Evolutionary conservation across 2,113 vertebrate species (phyloP), one percentile per base, ranked within the genome.

Genomic region (Odocoileus virginianus): DNA sequence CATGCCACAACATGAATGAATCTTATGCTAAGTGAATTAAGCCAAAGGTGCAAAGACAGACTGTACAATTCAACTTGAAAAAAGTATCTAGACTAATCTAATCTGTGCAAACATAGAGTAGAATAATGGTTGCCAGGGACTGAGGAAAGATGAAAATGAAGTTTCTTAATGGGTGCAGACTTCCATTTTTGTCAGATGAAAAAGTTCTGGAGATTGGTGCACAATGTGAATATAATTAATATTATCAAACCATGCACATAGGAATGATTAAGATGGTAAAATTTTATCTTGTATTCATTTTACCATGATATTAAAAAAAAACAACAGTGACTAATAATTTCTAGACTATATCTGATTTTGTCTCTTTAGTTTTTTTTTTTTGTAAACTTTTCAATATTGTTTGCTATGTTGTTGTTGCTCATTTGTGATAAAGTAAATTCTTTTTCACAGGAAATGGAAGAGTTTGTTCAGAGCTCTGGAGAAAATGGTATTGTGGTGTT

Each of bases 391-490:
- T 45, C 60, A 47, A 79, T 13, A 91, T 17, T 30, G 14, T 2
- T 7, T 5, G 7, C 40, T 87, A 50, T 67, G 82, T 14, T 93
- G 9, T 28, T 93, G 9, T 33, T 79, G 12, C 3, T 54, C 25
- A 45, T 57, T 83, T 45, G 12, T 94, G 7, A 88, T 64, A 40
- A 36, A 87, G 13, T 8, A 52, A 47, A 40, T 87, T 17, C 64
- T 95, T 94, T 83, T 96, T 82, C 83, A 85, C 97, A 99, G 99
- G 99, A 99, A 93, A 99, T 99, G 97, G 99, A 99, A 97, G 98
- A 99, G 89, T 99, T 99, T 98, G 99, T 99, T 60, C 99, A 99
- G 98, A 99, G 99, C 55, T 99, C 99, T 52, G 99, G 99, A 55
- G 98, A 99, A 64, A 98, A 99, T 0, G 99, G 99, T 9, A 96